Conservation (phyloP, 2,113 vertebrate genomes). For the Onychostruthus taczanowskii region DNA sequence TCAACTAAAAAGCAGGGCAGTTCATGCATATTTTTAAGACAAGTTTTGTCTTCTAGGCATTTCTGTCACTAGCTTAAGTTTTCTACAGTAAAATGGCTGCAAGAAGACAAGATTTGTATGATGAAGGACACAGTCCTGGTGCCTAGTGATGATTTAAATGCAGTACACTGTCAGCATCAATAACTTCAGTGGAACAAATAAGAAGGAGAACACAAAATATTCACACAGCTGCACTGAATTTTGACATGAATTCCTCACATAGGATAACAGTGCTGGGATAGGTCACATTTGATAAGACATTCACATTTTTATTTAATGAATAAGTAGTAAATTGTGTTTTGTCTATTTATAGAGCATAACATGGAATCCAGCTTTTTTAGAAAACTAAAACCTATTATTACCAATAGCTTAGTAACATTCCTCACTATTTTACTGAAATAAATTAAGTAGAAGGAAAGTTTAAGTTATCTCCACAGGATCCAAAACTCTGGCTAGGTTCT, state of each 20-base stretch:
- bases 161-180: not conserved
- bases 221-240: not conserved
- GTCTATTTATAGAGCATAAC: not conserved
- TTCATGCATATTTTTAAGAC: not conserved
- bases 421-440: not conserved
- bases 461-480: not conserved
- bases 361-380: not conserved
- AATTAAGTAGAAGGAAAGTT: not conserved
- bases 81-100: not conserved
- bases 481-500: not conserved
- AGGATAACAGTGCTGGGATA: not conserved
- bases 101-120: not conserved
- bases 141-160: not conserved
- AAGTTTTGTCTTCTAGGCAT: not conserved
- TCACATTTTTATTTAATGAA: not conserved
- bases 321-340: not conserved
- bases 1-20: not conserved
- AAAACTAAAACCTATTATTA: not conserved
- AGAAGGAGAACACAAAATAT: not conserved
- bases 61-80: not conserved
- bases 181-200: not conserved
- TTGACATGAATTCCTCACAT: not conserved
- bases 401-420: not conserved
- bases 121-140: not conserved
- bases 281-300: not conserved